Evolutionary conservation across 2,113 vertebrate genomes (phyloP).

Genomic region (Ctenodactylus gundi): DNA sequence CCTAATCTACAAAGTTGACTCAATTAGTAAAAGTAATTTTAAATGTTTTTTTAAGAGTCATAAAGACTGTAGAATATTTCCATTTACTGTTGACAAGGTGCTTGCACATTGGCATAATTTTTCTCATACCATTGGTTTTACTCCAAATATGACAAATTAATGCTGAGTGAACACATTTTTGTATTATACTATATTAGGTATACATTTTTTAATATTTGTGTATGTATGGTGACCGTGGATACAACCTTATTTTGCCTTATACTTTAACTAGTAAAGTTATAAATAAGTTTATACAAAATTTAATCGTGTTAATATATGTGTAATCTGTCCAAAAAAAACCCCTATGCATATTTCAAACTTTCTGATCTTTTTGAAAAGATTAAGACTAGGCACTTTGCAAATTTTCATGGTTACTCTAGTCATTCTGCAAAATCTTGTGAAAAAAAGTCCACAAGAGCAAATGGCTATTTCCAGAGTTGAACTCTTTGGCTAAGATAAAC

Average conservation of each 20-base stretch:
- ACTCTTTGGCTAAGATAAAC: neutral
- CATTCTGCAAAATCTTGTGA: neutral
- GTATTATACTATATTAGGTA: too few relatives aligned
- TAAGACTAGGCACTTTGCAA: neutral
- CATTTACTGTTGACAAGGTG: neutral
- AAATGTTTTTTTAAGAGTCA: neutral
- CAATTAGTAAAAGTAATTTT: neutral
- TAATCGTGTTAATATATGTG: neutral
- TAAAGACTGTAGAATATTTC: neutral
- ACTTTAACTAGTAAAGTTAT: neutral
- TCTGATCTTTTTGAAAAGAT: neutral
- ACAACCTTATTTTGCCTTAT: conserved; percentile 1
- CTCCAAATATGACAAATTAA: too few relatives aligned
- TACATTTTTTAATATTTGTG: too few relatives aligned
- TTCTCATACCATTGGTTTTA: too few relatives aligned
- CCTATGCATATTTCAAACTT: neutral
- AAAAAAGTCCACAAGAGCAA: neutral
- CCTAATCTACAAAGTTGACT: neutral
- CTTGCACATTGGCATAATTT: too few relatives aligned
- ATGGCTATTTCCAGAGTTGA: neutral
- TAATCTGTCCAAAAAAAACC: neutral
- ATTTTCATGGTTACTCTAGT: neutral
- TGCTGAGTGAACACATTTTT: too few relatives aligned
- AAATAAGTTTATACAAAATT: too few relatives aligned
- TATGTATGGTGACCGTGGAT: too few relatives aligned